These are phyloP conservation scores for Drosophila punjabiensis DNA, from an alignment of 1,140 invertebrate species.

Conservation along the genomic window DNA sequence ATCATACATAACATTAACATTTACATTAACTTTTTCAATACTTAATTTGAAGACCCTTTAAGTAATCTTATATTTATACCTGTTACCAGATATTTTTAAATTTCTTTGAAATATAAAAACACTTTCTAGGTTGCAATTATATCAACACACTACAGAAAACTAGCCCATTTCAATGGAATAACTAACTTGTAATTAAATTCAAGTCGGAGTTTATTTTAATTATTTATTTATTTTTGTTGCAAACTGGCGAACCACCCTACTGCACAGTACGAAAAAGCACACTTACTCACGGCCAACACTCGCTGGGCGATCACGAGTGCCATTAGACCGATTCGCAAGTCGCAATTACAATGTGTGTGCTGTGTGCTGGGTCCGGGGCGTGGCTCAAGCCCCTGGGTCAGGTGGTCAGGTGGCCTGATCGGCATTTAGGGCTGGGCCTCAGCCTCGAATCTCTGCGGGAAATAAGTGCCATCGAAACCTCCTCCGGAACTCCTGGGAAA, in stretches of 20 bases:
- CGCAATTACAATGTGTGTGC: conserved; percentile 27
- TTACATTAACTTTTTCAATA: not conserved
- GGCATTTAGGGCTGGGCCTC: conserved; percentile 8
- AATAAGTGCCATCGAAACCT: not conserved
- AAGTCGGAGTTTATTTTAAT: not conserved
- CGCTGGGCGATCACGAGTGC: conserved; percentile 24
- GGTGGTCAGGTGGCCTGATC: conserved; percentile 40
- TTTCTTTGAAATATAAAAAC: not conserved
- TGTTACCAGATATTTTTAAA: not conserved
- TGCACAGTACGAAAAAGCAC: not conserved
- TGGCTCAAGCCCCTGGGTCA: conserved; percentile 5
- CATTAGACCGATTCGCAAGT: conserved; percentile 29
- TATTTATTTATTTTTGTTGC: not conserved
- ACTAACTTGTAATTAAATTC: too few species aligned
- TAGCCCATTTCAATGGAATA: not conserved
- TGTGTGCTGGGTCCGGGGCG: not conserved
- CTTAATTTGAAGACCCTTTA: not conserved
- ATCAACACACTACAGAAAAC: not conserved
- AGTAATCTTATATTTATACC: not conserved
- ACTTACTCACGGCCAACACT: conserved; percentile 2
- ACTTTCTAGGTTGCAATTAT: not conserved
- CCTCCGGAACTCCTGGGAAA: not conserved
- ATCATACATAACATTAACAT: too few species aligned
- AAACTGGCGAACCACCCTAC: conserved; percentile 2
- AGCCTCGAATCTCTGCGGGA: not conserved